phyloP scores from a whole-genome alignment of 37 sponge, comb jelly and placozoan genomes.

The Cladorhizidae sp. region DNA sequence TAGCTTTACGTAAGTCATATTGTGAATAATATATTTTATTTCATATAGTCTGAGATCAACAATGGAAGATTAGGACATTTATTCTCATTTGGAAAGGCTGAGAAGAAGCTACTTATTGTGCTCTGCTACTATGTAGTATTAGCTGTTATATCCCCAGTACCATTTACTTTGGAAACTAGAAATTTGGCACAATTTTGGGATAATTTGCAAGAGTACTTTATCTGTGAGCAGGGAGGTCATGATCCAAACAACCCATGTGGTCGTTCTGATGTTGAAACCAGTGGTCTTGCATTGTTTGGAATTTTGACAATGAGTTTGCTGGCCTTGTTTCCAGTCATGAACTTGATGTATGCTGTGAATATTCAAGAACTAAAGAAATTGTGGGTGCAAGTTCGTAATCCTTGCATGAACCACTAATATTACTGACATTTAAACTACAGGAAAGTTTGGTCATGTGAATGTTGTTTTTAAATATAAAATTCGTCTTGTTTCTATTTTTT shows the following conservation, averaged over 20 bases:
- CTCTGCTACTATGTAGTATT: not conserved
- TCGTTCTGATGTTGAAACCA: not conserved
- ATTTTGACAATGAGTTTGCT: not conserved
- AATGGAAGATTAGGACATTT: not conserved
- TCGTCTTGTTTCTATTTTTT: no score
- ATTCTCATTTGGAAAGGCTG: conserved; percentile 7
- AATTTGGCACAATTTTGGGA: not conserved
- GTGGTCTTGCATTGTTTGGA: not conserved
- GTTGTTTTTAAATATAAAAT: no score
- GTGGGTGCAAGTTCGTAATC: no score
- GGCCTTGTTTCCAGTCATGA: conserved; percentile 18
- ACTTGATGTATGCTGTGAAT: conserved; percentile 12
- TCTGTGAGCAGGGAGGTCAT: conserved; percentile 1
- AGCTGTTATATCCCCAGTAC: not conserved
- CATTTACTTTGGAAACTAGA: not conserved
- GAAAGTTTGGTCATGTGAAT: no score
- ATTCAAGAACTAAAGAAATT: no score
- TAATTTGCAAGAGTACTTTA: not conserved
- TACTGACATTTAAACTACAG: no score
- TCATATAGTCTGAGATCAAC: no score
- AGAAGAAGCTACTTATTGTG: not conserved
- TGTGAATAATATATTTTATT: no score
- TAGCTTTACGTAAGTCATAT: not conserved
- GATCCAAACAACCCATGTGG: not conserved
- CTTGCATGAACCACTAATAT: no score